These are phyloP conservation scores for Melinaea menophilus DNA, from an alignment of 2,888 invertebrate genomes.

Conservation along the genomic window DNA sequence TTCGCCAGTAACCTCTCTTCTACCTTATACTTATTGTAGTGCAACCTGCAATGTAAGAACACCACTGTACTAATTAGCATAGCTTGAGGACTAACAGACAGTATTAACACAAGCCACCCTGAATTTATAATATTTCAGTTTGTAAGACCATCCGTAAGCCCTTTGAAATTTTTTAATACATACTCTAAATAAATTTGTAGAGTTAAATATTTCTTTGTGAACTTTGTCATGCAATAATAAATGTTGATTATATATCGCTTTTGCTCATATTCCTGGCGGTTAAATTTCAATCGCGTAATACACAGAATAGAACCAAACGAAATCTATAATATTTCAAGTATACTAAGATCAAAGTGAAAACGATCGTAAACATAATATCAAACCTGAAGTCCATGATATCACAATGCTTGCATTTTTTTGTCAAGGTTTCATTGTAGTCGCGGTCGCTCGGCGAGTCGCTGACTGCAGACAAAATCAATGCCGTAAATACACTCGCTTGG, in stretches of 20 bases:
- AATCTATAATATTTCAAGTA: background rate
- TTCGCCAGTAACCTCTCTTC: constrained; percentile 31
- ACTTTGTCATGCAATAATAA: no score
- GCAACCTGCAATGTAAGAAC: constrained; percentile 33
- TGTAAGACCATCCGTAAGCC: no score
- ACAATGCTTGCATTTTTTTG: constrained; percentile 51
- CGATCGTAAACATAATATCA: constrained; percentile 26
- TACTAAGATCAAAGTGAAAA: constrained; percentile 10
- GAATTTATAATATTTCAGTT: no score
- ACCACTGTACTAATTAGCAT: background rate
- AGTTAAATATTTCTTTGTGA: no score
- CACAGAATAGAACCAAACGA: constrained; percentile 3
- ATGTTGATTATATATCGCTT: constrained; percentile 5
- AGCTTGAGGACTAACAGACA: no score
- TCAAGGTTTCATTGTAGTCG: constrained; percentile 29
- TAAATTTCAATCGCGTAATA: constrained; percentile 5
- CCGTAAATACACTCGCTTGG: constrained; percentile 16
- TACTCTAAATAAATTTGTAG: no score
- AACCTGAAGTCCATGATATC: constrained; percentile 48
- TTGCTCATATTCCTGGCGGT: background rate
- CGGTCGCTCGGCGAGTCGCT: constrained; percentile 34
- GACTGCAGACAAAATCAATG: constrained; percentile 42
- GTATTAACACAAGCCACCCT: no score
- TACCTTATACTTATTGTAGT: constrained; percentile 39
- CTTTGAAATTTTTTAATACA: no score